Conservation (phyloP, 2,797 vertebrate genomes). For the Bufotes viridis region DNA sequence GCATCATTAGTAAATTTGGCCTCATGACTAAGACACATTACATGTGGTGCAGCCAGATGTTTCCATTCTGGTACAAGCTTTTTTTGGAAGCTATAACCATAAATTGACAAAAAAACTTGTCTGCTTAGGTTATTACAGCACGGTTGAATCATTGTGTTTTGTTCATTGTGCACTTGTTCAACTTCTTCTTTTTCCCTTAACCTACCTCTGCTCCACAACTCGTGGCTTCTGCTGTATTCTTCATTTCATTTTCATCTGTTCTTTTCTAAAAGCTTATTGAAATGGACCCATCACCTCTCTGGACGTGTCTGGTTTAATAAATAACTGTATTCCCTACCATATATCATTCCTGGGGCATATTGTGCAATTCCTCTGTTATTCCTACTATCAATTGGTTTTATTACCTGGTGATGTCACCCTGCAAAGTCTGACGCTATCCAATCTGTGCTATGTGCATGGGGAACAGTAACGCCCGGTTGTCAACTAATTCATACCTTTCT, state of each 20-base stretch:
- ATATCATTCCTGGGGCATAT: no score
- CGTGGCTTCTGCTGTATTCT: background rate
- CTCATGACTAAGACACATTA: background rate
- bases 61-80: background rate
- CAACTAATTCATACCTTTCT: no score
- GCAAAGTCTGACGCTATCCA: no score
- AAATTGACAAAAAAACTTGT: background rate
- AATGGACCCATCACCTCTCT: background rate
- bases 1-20: background rate
- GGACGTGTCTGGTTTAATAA: no score
- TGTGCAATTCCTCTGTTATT: no score
- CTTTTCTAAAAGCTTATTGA: background rate
- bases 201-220: constrained; percentile 5
- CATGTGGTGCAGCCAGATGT: background rate
- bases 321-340: no score
- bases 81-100: background rate
- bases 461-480: no score
- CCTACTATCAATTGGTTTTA: no score
- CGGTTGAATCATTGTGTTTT: constrained; percentile 14
- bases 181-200: constrained; percentile 18
- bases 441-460: no score
- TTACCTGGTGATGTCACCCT: no score
- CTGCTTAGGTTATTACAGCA: background rate
- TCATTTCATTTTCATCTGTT: background rate
- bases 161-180: constrained; percentile 20